A percentile compares a stretch with the other conserved stretches of the same genome.
These are phyloP conservation scores for Rhombomys opimus DNA, from an alignment of 2,113 vertebrate species.

Conservation along the genomic window DNA sequence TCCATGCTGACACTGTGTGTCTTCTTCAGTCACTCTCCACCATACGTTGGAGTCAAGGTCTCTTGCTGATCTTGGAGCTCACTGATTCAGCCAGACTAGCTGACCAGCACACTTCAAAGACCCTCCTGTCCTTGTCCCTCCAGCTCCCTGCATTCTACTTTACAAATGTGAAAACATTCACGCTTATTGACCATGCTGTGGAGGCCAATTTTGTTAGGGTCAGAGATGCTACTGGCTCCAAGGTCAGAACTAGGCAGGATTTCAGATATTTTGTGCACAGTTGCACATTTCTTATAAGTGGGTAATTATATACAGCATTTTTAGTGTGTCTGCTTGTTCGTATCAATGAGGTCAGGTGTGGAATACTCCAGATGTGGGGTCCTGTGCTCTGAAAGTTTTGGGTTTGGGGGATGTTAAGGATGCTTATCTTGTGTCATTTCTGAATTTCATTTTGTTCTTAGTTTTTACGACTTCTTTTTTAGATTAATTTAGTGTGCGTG, in stretches of 20 bases:
- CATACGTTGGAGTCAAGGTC: neutral
- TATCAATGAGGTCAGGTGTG: neutral
- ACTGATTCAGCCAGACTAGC: neutral
- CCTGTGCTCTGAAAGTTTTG: neutral
- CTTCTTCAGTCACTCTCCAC: neutral
- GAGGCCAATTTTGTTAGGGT: neutral
- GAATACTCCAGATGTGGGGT: neutral
- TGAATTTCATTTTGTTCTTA: neutral
- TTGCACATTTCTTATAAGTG: neutral
- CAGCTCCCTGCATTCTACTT: neutral
- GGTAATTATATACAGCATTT: neutral
- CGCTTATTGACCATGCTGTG: neutral
- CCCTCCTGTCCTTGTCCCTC: too few relatives aligned
- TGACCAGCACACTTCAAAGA: neutral
- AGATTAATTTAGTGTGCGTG: neutral
- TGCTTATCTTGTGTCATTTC: neutral
- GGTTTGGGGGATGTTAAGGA: neutral
- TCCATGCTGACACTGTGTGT: too few relatives aligned
- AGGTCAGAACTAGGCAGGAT: neutral
- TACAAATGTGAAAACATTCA: neutral
- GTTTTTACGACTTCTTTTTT: neutral
- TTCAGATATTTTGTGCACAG: neutral
- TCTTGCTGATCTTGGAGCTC: neutral
- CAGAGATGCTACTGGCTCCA: neutral
- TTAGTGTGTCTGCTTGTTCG: neutral